These are phyloP conservation scores for Drosophila robusta DNA, from an alignment of 2,888 invertebrate genomes.

Conservation along the genomic window DNA sequence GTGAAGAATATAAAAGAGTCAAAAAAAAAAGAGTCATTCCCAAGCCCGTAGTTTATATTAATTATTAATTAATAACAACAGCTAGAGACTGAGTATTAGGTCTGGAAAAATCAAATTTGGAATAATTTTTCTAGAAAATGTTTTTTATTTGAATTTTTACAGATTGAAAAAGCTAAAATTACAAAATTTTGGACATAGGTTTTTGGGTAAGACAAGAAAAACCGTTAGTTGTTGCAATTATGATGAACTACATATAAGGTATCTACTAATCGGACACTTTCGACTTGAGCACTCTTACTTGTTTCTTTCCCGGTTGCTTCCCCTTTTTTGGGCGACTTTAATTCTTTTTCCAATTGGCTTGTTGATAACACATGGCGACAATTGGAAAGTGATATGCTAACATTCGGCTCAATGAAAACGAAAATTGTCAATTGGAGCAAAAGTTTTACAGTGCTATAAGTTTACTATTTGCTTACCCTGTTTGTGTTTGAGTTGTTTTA, in stretches of 20 bases:
- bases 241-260: neutral
- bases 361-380: constrained; percentile 75
- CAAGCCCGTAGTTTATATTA: too few species aligned
- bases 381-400: constrained; percentile 79
- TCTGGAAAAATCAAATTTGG: too few species aligned
- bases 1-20: too few species aligned
- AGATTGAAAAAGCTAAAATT: too few species aligned
- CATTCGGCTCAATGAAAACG: constrained; percentile 72
- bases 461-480: constrained; percentile 19
- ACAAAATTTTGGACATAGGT: too few species aligned
- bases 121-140: too few species aligned
- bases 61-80: too few species aligned
- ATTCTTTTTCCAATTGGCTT: constrained; percentile 66
- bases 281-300: constrained; percentile 25
- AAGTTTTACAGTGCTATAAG: constrained; percentile 51
- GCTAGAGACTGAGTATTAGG: too few species aligned
- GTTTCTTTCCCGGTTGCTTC: constrained; percentile 50
- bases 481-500: constrained; percentile 16
- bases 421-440: constrained; percentile 76
- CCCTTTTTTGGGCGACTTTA: constrained; percentile 54
- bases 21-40: too few species aligned
- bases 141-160: too few species aligned
- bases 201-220: too few species aligned
- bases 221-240: too few species aligned
- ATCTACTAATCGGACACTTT: neutral